Percentiles rank a stretch among this genome's conserved stretches.
Conservation (phyloP, 2,113 vertebrate species). For the Platysteira castanea region DNA sequence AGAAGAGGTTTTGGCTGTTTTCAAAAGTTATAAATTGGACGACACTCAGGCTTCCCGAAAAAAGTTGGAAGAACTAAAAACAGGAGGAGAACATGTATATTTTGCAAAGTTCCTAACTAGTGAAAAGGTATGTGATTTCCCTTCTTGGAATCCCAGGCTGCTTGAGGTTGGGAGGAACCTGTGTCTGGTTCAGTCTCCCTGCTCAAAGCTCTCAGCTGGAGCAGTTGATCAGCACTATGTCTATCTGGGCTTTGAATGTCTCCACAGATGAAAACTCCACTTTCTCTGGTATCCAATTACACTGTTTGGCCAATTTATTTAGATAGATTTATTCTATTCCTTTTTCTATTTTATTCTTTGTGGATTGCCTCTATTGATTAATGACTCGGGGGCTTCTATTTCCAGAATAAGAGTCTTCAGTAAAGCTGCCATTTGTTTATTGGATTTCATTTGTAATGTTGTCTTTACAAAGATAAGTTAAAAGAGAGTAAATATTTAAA, state of each 20-base stretch:
- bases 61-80: constrained; percentile 91
- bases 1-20: constrained; percentile 94
- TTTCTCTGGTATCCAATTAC: neutral
- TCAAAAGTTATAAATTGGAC: constrained; percentile 97
- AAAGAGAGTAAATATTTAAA: neutral
- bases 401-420: neutral
- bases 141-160: neutral
- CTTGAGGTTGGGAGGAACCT: neutral
- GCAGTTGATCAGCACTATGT: neutral
- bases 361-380: neutral
- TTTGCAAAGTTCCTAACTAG: constrained; percentile 98
- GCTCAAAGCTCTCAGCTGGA: neutral
- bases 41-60: constrained; percentile 95
- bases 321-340: neutral
- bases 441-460: neutral
- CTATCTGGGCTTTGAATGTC: neutral
- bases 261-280: neutral
- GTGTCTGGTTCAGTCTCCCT: neutral
- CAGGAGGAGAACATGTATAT: constrained; percentile 91
- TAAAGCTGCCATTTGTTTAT: neutral
- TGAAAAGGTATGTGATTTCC: constrained; percentile 83
- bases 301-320: neutral
- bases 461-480: neutral
- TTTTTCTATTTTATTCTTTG: neutral
- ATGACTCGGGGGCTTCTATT: neutral